phyloP scores from a whole-genome alignment of 2,888 invertebrate genomes.

The Laothoe populi region DNA sequence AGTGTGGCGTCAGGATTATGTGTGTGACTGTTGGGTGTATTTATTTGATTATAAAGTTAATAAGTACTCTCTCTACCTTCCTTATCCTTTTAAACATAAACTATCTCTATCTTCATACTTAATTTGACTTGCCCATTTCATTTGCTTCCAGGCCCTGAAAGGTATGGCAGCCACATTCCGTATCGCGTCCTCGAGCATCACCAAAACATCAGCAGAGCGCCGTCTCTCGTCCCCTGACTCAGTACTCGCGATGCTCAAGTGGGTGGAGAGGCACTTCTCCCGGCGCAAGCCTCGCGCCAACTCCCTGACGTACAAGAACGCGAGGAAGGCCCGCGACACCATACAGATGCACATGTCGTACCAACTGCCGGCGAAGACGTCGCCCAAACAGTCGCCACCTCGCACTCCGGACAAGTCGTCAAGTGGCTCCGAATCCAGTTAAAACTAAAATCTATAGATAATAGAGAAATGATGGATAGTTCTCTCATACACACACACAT shows the following conservation, averaged over 20 bases:
- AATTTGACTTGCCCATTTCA: too few relatives aligned
- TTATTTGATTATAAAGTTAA: too few relatives aligned
- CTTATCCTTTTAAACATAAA: too few relatives aligned
- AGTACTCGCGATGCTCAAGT: constrained; percentile 94
- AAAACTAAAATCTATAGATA: constrained; percentile 35
- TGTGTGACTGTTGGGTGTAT: too few relatives aligned
- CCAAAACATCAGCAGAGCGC: constrained; percentile 93
- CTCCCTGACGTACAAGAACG: constrained; percentile 86
- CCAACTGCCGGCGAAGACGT: constrained; percentile 67
- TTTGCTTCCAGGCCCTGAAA: constrained; percentile 89
- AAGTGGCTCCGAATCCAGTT: constrained; percentile 77
- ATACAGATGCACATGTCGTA: constrained; percentile 92
- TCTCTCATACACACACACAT: too few relatives aligned
- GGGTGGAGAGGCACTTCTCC: constrained; percentile 94
- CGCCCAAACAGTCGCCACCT: constrained; percentile 68
- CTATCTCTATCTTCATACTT: too few relatives aligned
- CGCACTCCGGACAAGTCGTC: constrained; percentile 62
- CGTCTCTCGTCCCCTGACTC: constrained; percentile 95
- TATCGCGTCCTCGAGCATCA: constrained; percentile 93
- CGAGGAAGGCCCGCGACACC: constrained; percentile 87
- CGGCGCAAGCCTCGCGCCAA: constrained; percentile 90
- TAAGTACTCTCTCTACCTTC: too few relatives aligned
- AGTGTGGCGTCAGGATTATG: too few relatives aligned
- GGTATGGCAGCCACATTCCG: constrained; percentile 97
- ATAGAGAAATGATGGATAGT: too few relatives aligned